Conservation (phyloP, 2,888 invertebrate genomes). For the Escarpia spicata region DNA sequence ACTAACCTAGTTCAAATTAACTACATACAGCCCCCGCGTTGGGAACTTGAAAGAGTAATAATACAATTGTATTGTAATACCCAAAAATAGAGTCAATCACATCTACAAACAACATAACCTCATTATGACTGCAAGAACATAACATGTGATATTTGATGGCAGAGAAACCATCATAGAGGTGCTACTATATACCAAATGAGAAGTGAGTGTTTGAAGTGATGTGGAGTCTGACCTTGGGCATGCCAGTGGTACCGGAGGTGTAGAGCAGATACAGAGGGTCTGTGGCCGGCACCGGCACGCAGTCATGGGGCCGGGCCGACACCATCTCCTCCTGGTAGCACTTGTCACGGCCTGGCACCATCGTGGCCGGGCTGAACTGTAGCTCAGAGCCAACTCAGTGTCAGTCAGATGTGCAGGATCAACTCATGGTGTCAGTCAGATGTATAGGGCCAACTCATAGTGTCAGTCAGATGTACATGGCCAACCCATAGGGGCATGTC, state of each 20-base stretch:
- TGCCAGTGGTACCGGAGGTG: constrained; percentile 75
- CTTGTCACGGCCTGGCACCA: constrained; percentile 73
- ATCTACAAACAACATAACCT: too few relatives aligned
- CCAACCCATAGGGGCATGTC: too few relatives aligned
- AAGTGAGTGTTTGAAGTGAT: not conserved
- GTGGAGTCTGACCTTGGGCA: constrained; percentile 54
- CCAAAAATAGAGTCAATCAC: too few relatives aligned
- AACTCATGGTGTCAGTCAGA: not conserved
- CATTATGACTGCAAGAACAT: too few relatives aligned
- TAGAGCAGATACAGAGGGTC: constrained; percentile 91
- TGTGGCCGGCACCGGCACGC: constrained; percentile 87
- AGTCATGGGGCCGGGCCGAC: constrained; percentile 74
- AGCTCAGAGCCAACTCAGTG: not conserved
- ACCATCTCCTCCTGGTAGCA: constrained; percentile 79
- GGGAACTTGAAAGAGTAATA: too few relatives aligned
- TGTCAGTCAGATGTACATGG: not conserved
- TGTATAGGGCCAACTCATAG: not conserved
- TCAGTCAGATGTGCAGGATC: not conserved
- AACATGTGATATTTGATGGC: too few relatives aligned
- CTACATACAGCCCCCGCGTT: too few relatives aligned
- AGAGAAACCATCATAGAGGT: too few relatives aligned
- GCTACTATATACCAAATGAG: not conserved
- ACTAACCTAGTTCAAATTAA: too few relatives aligned
- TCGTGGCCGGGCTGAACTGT: constrained; percentile 52
- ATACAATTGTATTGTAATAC: too few relatives aligned